Evolutionary conservation across 2,113 vertebrate species (phyloP).

Genomic region (Turdus rufiventris): DNA sequence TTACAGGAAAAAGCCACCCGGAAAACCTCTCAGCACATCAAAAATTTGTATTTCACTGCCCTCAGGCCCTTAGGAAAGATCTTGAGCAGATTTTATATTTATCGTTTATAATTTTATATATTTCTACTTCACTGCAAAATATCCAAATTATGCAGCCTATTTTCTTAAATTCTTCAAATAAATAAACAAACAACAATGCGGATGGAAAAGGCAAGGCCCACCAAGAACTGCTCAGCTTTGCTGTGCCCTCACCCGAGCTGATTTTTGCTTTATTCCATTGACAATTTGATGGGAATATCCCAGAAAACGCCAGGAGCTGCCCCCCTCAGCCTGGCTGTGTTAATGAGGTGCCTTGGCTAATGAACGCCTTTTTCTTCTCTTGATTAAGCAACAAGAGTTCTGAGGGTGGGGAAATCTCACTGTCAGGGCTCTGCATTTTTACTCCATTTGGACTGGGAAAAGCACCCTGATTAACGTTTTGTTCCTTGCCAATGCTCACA

Average conservation of each 20-base stretch:
- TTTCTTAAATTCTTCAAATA: background rate
- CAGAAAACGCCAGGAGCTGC: background rate
- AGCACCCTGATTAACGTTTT: background rate
- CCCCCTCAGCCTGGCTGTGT: background rate
- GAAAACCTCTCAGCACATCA: background rate
- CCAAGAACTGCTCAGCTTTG: background rate
- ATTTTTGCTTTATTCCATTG: background rate
- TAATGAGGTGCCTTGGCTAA: background rate
- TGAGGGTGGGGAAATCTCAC: background rate
- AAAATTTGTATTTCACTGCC: background rate
- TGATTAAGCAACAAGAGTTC: background rate
- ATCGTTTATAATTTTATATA: background rate
- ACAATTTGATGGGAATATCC: background rate
- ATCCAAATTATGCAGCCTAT: background rate
- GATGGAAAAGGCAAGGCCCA: background rate
- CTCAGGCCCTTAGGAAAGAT: background rate
- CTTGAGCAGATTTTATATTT: background rate
- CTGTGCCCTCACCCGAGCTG: background rate
- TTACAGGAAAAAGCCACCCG: background rate
- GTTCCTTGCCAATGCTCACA: background rate
- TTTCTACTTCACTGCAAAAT: background rate
- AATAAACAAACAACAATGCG: background rate
- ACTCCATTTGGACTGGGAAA: background rate
- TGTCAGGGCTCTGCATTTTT: background rate
- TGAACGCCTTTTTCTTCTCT: background rate